A percentile compares a stretch with the other conserved stretches of the same genome.
Evolutionary conservation across 2,113 vertebrate genomes (phyloP).

Genomic region (Dendrocopos noguchii): DNA sequence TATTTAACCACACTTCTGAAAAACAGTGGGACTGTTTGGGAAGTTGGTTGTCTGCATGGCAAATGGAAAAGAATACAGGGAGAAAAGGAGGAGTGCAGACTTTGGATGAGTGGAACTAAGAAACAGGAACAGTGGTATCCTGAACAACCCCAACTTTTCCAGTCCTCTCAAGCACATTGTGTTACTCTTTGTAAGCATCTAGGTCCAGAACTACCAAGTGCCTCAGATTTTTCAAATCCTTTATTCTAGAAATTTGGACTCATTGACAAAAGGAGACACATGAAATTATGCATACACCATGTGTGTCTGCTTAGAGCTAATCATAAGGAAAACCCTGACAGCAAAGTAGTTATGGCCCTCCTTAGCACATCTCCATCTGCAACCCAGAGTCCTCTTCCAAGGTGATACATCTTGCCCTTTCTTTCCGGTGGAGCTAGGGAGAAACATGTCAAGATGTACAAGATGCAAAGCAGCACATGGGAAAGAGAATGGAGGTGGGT

Average conservation of each 20-base stretch:
- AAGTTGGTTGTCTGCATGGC: neutral
- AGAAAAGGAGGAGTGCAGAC: neutral
- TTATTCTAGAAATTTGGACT: neutral
- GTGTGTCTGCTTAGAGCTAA: neutral
- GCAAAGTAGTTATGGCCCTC: neutral
- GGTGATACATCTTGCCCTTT: neutral
- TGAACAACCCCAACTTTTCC: neutral
- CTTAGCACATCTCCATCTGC: neutral
- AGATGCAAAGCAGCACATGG: neutral
- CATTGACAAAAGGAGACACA: neutral
- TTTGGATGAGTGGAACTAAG: neutral
- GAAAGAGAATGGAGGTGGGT: neutral
- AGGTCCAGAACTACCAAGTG: neutral
- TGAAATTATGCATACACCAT: neutral
- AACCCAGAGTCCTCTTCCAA: neutral
- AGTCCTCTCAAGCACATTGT: neutral
- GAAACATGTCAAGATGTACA: fast-evolving
- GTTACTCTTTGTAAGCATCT: neutral
- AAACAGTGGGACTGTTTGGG: neutral
- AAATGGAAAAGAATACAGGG: neutral
- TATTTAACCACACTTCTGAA: neutral
- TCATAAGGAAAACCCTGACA: neutral
- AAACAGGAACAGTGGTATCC: neutral
- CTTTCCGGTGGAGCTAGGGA: neutral
- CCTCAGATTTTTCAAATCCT: neutral